Evolutionary conservation across 2,888 invertebrate species (phyloP).

Genomic region (Myopa testacea): DNA sequence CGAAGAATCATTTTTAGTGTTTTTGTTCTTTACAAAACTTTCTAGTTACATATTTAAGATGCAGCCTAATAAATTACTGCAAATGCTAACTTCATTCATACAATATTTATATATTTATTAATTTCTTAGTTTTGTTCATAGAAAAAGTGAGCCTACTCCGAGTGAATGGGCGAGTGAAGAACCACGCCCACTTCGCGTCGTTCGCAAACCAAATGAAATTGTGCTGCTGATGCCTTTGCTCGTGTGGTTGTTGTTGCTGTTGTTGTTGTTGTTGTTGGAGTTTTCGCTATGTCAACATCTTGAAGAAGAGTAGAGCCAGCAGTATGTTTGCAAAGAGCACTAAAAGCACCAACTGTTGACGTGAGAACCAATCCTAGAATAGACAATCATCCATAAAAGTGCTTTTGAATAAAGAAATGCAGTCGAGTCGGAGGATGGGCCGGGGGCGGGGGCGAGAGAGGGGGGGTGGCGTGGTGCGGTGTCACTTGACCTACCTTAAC

Average conservation of each 20-base stretch:
- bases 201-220: constrained; percentile 24
- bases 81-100: constrained; percentile 54
- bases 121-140: not conserved
- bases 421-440: not conserved
- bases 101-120: constrained; percentile 3
- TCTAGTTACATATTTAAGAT: constrained; percentile 26
- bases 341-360: constrained; percentile 93
- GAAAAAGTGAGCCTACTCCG: constrained; percentile 13
- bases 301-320: constrained; percentile 95
- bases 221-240: constrained; percentile 38
- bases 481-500: constrained; percentile 79
- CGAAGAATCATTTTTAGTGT: not conserved
- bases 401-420: not conserved
- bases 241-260: constrained; percentile 20
- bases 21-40: constrained; percentile 21
- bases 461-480: not conserved
- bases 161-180: not conserved
- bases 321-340: constrained; percentile 94
- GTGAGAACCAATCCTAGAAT: constrained; percentile 91
- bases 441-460: too few species aligned
- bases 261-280: constrained; percentile 36
- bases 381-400: constrained; percentile 1
- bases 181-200: not conserved
- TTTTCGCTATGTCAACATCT: constrained; percentile 90
- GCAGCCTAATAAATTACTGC: constrained; percentile 55